Conservation (phyloP, 2,113 vertebrate species). For the Cebidichthys violaceus region DNA sequence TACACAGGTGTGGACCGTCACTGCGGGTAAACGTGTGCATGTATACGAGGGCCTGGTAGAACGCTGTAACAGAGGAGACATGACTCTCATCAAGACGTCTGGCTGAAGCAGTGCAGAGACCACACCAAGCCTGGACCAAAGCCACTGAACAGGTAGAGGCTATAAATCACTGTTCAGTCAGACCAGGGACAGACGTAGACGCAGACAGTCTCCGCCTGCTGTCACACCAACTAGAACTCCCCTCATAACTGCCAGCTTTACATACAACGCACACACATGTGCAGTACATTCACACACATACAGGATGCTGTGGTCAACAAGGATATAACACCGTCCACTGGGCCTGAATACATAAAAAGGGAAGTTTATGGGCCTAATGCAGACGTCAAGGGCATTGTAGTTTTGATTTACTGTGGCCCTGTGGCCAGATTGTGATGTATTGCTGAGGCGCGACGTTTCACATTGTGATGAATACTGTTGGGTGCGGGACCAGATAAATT, state of each 20-base stretch:
- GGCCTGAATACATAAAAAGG: constrained; percentile 38
- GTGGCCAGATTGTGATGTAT: constrained; percentile 73
- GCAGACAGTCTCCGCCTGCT: constrained; percentile 43
- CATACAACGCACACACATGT: not conserved
- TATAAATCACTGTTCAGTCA: constrained; percentile 66
- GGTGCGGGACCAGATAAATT: constrained; percentile 73
- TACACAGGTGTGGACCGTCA: constrained; percentile 33
- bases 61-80: constrained; percentile 23
- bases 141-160: constrained; percentile 58
- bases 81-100: constrained; percentile 45
- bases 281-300: constrained; percentile 13
- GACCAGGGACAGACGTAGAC: constrained; percentile 41
- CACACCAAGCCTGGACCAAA: constrained; percentile 57
- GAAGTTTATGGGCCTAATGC: constrained; percentile 66
- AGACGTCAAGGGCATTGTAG: constrained; percentile 72
- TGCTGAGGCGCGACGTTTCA: constrained; percentile 60
- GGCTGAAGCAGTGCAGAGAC: constrained; percentile 44
- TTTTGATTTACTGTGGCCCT: constrained; percentile 76
- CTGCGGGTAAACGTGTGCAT: constrained; percentile 1
- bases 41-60: constrained; percentile 12
- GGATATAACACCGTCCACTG: constrained; percentile 24
- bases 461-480: constrained; percentile 74
- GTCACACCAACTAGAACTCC: constrained; percentile 16
- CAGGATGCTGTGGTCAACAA: constrained; percentile 37
- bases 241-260: constrained; percentile 34